Conservation (phyloP, 2,888 invertebrate genomes). For the Eucera pruinosa region DNA sequence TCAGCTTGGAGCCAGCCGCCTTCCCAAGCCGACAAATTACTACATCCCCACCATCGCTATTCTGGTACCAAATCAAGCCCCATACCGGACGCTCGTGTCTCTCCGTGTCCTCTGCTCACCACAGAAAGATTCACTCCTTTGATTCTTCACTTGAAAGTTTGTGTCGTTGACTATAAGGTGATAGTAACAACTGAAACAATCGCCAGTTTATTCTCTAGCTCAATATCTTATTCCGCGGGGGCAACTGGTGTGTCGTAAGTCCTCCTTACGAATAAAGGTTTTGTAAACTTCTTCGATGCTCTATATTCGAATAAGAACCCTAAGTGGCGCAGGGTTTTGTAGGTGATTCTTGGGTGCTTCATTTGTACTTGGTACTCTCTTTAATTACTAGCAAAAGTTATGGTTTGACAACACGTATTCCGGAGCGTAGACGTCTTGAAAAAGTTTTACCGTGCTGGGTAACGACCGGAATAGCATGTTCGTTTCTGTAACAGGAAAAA, state of each 20-base stretch:
- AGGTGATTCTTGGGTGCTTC: not conserved
- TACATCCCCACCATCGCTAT: conserved; percentile 77
- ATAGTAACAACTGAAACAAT: conserved; percentile 47
- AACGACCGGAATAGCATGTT: no score
- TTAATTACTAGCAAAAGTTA: no score
- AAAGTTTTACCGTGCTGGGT: no score
- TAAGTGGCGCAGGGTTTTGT: no score
- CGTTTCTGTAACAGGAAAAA: conserved; percentile 15
- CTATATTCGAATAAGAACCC: no score
- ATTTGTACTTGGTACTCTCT: not conserved
- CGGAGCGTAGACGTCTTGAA: no score
- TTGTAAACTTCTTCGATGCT: no score
- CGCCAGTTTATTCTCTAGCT: conserved; percentile 24
- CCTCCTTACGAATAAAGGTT: not conserved
- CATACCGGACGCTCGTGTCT: conserved; percentile 52
- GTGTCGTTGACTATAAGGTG: conserved; percentile 9
- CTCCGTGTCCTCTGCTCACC: conserved; percentile 49
- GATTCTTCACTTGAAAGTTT: conserved; percentile 26
- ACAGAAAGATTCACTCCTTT: conserved; percentile 39
- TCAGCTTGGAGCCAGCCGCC: conserved; percentile 82
- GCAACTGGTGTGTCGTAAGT: not conserved
- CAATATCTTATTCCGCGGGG: conserved; percentile 8
- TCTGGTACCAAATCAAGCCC: conserved; percentile 74
- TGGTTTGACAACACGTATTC: no score
- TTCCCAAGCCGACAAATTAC: conserved; percentile 83